Evolutionary conservation across 2,888 invertebrate genomes (phyloP).

Genomic region (Cenopis cana): DNA sequence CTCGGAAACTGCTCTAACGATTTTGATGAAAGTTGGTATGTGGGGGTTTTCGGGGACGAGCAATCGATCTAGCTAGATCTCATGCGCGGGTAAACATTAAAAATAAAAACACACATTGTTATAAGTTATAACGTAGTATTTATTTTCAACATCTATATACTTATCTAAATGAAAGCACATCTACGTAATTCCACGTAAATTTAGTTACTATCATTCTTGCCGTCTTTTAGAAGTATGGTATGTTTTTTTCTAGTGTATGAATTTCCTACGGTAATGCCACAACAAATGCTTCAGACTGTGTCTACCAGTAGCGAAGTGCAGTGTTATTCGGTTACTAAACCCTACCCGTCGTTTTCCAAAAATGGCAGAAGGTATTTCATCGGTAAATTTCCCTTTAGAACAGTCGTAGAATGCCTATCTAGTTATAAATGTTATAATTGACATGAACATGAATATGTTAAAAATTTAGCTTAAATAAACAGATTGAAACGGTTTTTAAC

Average conservation of each 20-base stretch:
- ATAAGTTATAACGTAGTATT: constrained; percentile 35
- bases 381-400: not conserved
- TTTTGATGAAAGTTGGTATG: no score
- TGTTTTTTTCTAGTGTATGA: not conserved
- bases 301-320: not conserved
- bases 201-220: not conserved
- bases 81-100: no score
- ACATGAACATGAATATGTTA: constrained; percentile 46
- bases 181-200: not conserved
- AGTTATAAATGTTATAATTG: constrained; percentile 52
- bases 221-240: not conserved
- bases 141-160: constrained; percentile 27
- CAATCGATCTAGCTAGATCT: no score
- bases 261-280: not conserved
- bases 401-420: constrained; percentile 22
- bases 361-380: not conserved
- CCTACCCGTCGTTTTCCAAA: not conserved
- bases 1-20: no score
- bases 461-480: constrained; percentile 17
- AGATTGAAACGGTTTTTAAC: constrained; percentile 43
- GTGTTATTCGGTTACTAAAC: not conserved
- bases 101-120: not conserved
- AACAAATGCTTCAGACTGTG: not conserved
- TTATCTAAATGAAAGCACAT: constrained; percentile 23
- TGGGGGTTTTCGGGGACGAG: no score